Evolutionary conservation across 2,888 invertebrate genomes (phyloP).

Genomic region (Scaptomyza polygonia): DNA sequence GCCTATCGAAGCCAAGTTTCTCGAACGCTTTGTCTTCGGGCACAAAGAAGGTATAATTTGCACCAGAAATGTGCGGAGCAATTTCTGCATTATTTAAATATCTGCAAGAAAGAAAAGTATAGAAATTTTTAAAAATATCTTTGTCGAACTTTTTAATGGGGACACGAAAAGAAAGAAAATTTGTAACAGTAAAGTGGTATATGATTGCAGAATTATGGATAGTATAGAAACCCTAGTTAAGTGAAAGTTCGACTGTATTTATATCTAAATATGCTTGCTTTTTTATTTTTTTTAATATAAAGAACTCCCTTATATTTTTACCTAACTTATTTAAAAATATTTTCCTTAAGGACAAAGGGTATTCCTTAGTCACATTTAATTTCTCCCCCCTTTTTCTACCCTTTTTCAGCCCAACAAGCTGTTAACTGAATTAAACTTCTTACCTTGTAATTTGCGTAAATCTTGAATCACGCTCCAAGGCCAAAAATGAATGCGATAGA

Average conservation of each 20-base stretch:
- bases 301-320: too few species aligned
- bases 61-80: slow-evolving; percentile 87
- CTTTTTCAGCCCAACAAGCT: too few species aligned
- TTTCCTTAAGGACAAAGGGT: not conserved
- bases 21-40: slow-evolving; percentile 89
- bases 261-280: too few species aligned
- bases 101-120: slow-evolving; percentile 66
- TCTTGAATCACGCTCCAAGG: slow-evolving; percentile 86
- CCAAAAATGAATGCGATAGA: slow-evolving; percentile 87
- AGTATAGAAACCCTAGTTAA: too few species aligned
- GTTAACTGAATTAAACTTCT: not conserved
- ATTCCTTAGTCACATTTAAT: not conserved
- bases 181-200: too few species aligned
- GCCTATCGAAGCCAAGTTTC: slow-evolving; percentile 86
- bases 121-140: not conserved
- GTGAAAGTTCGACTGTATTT: too few species aligned
- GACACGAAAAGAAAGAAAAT: too few species aligned
- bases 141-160: too few species aligned
- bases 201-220: too few species aligned
- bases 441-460: slow-evolving; percentile 86
- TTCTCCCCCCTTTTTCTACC: not conserved
- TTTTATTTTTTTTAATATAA: too few species aligned
- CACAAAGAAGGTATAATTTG: slow-evolving; percentile 89
- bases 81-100: slow-evolving; percentile 88
- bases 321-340: not conserved